Evolutionary conservation across 2,113 vertebrate genomes (phyloP).

Genomic region (Equus przewalskii): DNA sequence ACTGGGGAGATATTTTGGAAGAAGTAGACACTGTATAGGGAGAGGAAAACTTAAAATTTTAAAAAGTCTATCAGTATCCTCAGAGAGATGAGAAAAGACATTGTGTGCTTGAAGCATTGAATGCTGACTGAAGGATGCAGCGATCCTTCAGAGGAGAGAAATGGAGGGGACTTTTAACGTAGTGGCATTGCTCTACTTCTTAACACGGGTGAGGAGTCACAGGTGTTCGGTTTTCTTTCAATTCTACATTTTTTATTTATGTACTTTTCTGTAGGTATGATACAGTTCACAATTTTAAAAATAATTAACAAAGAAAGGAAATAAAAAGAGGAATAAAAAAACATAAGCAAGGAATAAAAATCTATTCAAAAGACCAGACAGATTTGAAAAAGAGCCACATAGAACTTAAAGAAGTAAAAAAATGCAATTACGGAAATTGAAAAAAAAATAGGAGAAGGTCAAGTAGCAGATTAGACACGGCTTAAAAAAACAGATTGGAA

Average conservation of each 20-base stretch:
- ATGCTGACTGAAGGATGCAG: background rate
- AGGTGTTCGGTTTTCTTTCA: constrained; percentile 46
- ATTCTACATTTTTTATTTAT: background rate
- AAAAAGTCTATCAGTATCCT: background rate
- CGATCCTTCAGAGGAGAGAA: background rate
- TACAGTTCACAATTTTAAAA: background rate
- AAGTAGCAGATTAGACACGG: background rate
- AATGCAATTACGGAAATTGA: background rate
- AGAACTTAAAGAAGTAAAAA: constrained; percentile 12
- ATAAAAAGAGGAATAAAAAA: background rate
- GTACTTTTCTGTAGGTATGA: constrained; percentile 21
- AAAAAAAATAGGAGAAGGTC: background rate
- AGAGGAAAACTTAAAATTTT: background rate
- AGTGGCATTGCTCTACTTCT: background rate
- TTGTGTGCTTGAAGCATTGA: background rate
- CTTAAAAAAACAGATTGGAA: constrained; percentile 3
- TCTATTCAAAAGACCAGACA: background rate
- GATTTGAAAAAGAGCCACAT: constrained; percentile 24
- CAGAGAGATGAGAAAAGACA: background rate
- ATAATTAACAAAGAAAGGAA: background rate
- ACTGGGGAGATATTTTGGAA: background rate
- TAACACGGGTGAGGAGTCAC: background rate
- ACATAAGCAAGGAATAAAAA: constrained; percentile 12
- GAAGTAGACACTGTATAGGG: background rate
- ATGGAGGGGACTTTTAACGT: background rate